Evolutionary conservation across 2,113 vertebrate species (phyloP), one percentile per base, ranked within the genome.

Genomic region (Paracyprichromis sp.): DNA sequence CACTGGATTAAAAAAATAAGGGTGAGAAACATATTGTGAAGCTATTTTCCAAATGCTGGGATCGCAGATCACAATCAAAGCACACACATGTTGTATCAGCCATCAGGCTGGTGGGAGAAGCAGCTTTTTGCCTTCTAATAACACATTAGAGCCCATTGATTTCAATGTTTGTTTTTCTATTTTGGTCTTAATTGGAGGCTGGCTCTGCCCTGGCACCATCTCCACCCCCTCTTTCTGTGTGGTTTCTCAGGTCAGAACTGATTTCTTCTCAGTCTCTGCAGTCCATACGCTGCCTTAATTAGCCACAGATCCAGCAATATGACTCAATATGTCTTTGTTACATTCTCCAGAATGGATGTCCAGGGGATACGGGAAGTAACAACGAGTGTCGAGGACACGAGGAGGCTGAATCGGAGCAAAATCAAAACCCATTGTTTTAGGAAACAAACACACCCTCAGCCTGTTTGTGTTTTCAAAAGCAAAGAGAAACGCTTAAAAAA

Each of bases 131-230:
- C 54, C 45, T 84, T 88, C 76, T 89, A 86, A 92, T 90, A 80
- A 92, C 89, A 84, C 2, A 69, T 85, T 84, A 38, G n/a, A 82
- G 66, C 82, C 71, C 34, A 53, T 34, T 87, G 66, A 82, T 47
- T 89, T 83, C 86, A 47, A 40, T 80, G 50, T 71, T 86, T 84
- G 24, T 52, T 85, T 73, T 59, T 59, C 83, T 88, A 63, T 89
- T 93, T 88, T 40, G 57, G 79, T 87, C 89, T 91, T 73, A 73
- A 88, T 88, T 66, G 79, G 26, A 31, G 76, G 9, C 47, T 14
- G 14, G 17, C 52, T 29, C 29, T 63, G 79, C 38, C 59, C 78
- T 73, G 88, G 82, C 82, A 7, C 47, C 7, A 16, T 38, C 71
- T 34, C 40, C 45, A 10, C 31, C 38, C 57, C 50, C 50, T 19